phyloP scores from a whole-genome alignment of 2,888 invertebrate species.

The Diploptera punctata region DNA sequence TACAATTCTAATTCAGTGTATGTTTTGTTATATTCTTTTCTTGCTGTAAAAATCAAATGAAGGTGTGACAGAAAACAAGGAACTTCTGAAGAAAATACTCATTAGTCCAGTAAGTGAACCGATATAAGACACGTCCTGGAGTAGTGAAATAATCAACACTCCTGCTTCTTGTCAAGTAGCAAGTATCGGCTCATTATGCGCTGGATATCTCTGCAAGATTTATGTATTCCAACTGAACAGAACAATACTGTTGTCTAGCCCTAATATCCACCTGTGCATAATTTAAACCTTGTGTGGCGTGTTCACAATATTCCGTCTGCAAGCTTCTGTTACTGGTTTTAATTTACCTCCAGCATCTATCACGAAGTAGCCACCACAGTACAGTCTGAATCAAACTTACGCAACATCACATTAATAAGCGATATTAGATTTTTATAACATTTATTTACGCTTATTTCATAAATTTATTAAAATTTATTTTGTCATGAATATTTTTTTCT shows the following conservation, averaged over 20 bases:
- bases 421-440: too few species aligned
- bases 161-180: background rate
- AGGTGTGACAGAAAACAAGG: background rate
- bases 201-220: background rate
- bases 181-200: slow-evolving; percentile 5
- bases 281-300: background rate
- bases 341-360: slow-evolving; percentile 33
- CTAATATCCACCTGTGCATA: slow-evolving; percentile 17
- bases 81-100: background rate
- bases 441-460: too few species aligned
- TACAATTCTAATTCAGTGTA: too few species aligned
- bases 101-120: background rate
- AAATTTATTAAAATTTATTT: too few species aligned
- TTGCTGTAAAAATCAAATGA: too few species aligned
- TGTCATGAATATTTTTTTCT: too few species aligned
- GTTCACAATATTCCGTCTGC: background rate
- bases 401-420: too few species aligned
- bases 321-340: slow-evolving; percentile 13
- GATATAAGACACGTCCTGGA: too few species aligned
- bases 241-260: slow-evolving; percentile 6
- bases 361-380: slow-evolving; percentile 5
- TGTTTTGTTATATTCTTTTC: too few species aligned
- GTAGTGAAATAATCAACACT: background rate
- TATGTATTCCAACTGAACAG: background rate
- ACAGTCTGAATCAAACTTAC: slow-evolving; percentile 3